Evolutionary conservation across 30 jellyfish, hydroid and myxozoan genomes (phyloP).

Genomic region (Rhopilema esculentum): DNA sequence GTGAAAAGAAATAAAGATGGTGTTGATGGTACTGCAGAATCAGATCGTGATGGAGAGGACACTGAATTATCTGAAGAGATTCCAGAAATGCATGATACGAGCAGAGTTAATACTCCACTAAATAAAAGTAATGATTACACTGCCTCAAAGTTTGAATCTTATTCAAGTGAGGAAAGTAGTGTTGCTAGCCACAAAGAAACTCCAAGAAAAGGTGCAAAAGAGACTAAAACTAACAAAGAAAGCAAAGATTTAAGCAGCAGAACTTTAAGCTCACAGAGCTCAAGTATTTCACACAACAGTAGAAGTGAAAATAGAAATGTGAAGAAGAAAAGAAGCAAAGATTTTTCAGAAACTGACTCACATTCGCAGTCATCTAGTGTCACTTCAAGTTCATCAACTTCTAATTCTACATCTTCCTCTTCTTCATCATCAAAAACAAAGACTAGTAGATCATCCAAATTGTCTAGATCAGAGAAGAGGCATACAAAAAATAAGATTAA

Average conservation of each 20-base stretch:
- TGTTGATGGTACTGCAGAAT: neutral
- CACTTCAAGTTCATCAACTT: neutral
- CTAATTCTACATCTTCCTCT: constrained; percentile 17
- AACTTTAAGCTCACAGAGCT: neutral
- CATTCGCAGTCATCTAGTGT: neutral
- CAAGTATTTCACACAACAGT: neutral
- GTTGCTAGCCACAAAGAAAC: neutral
- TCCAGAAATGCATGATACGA: constrained; percentile 36
- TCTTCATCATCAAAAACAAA: constrained; percentile 18
- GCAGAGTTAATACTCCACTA: constrained; percentile 61
- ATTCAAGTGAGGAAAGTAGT: constrained; percentile 21
- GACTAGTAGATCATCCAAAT: constrained; percentile 10
- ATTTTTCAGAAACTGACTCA: neutral
- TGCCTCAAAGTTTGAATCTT: constrained; percentile 57
- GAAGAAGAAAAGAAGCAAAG: neutral
- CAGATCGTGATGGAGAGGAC: constrained; percentile 14
- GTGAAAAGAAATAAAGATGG: neutral
- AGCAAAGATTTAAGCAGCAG: constrained; percentile 6
- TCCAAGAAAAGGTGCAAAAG: neutral
- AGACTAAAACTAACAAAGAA: neutral
- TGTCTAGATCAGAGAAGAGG: neutral
- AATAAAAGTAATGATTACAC: constrained; percentile 62
- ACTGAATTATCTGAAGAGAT: constrained; percentile 49
- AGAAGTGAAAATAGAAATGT: neutral
- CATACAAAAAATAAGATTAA: neutral